These are phyloP conservation scores for Dissostichus mawsoni DNA, from an alignment of 2,113 vertebrate species.

Conservation along the genomic window DNA sequence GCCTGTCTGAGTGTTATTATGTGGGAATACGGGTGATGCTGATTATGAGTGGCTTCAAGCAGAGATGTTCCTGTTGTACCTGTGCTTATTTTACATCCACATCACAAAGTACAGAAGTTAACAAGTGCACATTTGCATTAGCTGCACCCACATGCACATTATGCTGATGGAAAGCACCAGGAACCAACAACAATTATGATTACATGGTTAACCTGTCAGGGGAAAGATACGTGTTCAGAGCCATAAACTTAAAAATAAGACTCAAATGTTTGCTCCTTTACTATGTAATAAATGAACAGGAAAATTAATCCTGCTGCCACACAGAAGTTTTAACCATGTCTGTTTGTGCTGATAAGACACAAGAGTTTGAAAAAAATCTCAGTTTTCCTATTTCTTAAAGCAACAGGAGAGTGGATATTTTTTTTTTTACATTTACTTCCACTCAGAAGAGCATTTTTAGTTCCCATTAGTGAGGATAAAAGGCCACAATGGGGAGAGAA, in stretches of 20 bases:
- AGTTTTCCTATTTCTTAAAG: background rate
- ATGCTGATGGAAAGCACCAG: background rate
- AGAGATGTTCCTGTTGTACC: conserved; percentile 16
- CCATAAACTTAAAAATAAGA: background rate
- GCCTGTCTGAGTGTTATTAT: background rate
- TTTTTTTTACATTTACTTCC: background rate
- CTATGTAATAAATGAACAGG: background rate
- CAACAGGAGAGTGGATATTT: background rate
- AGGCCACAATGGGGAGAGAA: background rate
- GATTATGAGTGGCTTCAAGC: background rate
- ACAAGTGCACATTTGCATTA: too few species aligned
- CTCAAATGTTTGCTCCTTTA: background rate
- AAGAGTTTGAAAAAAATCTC: background rate
- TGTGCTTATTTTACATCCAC: background rate
- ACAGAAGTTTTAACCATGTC: background rate
- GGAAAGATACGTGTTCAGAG: background rate
- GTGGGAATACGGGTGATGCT: conserved; percentile 20
- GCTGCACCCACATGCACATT: too few species aligned
- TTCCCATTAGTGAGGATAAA: conserved; percentile 16
- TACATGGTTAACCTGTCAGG: background rate
- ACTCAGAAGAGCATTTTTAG: conserved; percentile 1
- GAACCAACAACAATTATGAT: background rate
- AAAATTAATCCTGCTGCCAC: background rate
- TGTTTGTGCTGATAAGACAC: background rate
- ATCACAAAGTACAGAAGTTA: background rate